Evolutionary conservation across 2,113 vertebrate species (phyloP).

Genomic region (Percopsis transmontana): DNA sequence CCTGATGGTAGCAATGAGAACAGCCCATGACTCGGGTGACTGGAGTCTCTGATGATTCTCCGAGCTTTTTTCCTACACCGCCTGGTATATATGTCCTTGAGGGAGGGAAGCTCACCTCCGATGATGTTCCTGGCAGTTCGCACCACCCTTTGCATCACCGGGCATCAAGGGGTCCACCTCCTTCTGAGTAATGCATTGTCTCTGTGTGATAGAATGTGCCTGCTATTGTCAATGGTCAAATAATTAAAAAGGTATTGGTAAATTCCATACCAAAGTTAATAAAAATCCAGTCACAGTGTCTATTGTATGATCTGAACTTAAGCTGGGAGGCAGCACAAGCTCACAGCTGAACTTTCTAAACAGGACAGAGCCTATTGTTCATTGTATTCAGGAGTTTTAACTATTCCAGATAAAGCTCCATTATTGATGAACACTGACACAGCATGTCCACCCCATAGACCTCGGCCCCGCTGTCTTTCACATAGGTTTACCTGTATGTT

Average conservation of each 20-base stretch:
- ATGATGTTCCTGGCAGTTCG: no score
- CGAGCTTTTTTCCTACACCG: no score
- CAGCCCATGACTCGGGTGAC: no score
- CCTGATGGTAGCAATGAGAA: no score
- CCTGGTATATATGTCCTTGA: no score
- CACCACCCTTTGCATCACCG: no score
- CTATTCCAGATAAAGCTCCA: conserved; percentile 75
- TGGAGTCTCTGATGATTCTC: no score
- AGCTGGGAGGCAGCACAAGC: conserved; percentile 45
- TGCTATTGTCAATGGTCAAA: neutral
- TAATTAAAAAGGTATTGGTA: conserved; percentile 4
- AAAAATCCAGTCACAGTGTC: conserved; percentile 27
- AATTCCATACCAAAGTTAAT: conserved; percentile 36
- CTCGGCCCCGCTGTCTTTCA: conserved; percentile 35
- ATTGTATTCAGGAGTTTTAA: conserved; percentile 49
- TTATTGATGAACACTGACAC: conserved; percentile 72
- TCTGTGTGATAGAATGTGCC: conserved; percentile 7
- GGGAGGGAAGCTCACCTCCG: no score
- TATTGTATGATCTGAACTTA: conserved; percentile 49
- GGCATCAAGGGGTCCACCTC: no score
- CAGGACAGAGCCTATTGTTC: conserved; percentile 53
- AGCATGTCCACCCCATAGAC: conserved; percentile 66
- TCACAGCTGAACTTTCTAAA: conserved; percentile 41
- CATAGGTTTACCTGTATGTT: conserved; percentile 67
- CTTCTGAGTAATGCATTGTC: neutral